These are phyloP conservation scores for Steatocranus sp. DNA, from an alignment of 2,797 vertebrate genomes.

Conservation along the genomic window DNA sequence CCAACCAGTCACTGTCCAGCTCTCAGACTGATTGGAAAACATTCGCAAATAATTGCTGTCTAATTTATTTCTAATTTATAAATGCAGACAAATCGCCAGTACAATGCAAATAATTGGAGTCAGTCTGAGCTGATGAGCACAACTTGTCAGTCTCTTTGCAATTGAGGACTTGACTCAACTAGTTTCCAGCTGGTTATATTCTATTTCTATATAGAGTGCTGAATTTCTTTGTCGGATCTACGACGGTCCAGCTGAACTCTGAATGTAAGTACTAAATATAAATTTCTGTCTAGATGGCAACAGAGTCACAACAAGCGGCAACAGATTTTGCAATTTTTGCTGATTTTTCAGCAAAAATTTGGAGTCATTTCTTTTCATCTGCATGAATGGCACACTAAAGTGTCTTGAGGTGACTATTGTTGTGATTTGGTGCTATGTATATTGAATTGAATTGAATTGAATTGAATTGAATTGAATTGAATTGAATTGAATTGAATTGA, in stretches of 20 bases:
- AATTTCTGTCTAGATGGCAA: neutral
- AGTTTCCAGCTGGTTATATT: neutral
- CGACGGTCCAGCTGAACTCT: neutral
- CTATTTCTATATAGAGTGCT: neutral
- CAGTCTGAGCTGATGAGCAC: neutral
- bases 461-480: neutral
- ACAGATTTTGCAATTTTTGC: neutral
- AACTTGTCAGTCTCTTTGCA: neutral
- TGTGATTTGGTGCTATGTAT: neutral
- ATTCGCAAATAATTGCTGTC: neutral
- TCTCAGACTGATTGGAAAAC: neutral
- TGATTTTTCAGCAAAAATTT: neutral
- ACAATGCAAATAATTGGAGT: neutral
- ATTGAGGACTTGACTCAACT: neutral
- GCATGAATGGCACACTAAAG: neutral
- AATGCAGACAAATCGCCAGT: neutral
- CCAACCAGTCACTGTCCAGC: neutral
- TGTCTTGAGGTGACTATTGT: neutral
- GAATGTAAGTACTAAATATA: neutral
- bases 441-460: neutral
- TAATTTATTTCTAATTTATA: neutral
- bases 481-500: neutral
- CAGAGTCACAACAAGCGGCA: neutral
- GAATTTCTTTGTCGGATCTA: neutral
- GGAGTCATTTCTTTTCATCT: neutral